phyloP scores from a whole-genome alignment of 2,888 invertebrate species.

The Venustoraphidia nigricollis region DNA sequence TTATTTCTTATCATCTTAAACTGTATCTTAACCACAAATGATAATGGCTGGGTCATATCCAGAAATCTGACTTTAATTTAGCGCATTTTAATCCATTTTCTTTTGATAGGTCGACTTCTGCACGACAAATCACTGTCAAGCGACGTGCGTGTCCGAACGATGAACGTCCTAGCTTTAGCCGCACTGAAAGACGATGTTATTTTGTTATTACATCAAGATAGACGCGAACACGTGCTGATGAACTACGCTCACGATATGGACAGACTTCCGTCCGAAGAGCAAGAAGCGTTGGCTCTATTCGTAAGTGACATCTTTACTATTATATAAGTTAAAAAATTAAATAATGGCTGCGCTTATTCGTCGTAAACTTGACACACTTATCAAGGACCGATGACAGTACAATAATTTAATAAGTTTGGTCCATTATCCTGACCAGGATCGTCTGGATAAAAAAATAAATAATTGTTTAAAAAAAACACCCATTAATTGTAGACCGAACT shows the following conservation, averaged over 20 bases:
- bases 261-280: slow-evolving; percentile 54
- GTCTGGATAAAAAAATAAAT: too few relatives aligned
- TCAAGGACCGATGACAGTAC: too few relatives aligned
- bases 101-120: slow-evolving; percentile 38
- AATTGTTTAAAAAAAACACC: too few relatives aligned
- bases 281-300: slow-evolving; percentile 63
- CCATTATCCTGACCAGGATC: too few relatives aligned
- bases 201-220: slow-evolving; percentile 76
- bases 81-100: neutral
- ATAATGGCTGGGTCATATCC: too few relatives aligned
- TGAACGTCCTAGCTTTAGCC: slow-evolving; percentile 58
- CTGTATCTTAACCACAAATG: too few relatives aligned
- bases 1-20: neutral
- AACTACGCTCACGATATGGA: slow-evolving; percentile 74
- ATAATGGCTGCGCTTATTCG: too few relatives aligned
- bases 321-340: neutral
- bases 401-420: too few relatives aligned
- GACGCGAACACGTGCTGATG: slow-evolving; percentile 77
- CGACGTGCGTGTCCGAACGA: slow-evolving; percentile 44
- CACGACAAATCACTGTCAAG: slow-evolving; percentile 40
- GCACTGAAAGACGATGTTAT: slow-evolving; percentile 83
- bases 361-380: too few relatives aligned
- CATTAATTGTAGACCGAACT: too few relatives aligned
- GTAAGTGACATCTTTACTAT: slow-evolving; percentile 34
- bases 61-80: too few relatives aligned